Evolutionary conservation across 1,140 invertebrate genomes (phyloP), one percentile per base, ranked within the genome.

Genomic region (Caenorhabditis inopinata): DNA sequence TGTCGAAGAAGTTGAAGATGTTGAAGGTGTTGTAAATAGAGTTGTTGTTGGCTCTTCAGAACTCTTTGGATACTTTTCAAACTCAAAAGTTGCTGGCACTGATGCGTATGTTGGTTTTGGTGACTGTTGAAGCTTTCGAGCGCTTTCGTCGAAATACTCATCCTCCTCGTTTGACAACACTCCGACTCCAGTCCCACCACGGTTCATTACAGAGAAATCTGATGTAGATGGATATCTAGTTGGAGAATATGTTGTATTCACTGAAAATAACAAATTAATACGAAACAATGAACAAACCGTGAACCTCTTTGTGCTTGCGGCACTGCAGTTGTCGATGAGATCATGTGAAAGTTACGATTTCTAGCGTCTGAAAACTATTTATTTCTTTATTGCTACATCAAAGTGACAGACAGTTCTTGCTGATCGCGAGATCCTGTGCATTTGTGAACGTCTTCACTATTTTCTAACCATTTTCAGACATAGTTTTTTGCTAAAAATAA

Each of bases 31-130:
- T 27, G 75, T 76, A 23, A 47, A 7, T 18, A 29, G 42, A 7
- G 21, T 58, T 16, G 76, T 32, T 4, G 76, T 77, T 51, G 46
- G 38, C 9, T 42, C 53, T 21, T 42, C 38, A 35, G 46, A 53
- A 14, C 48, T 32, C 27, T 51, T 77, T 25, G 76, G 48, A 38
- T 51, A 42, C 46, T 77, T 51, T 27, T 51, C 76, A 21, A 75
- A 48, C 16, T 48, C 48, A 14, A 75, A 75, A 1, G 76, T 77
- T 6, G 29, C 58, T 49, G 76, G 58, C 35, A 68, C 58, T 9
- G 58, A 68, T 68, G 58, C 16, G 23, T 68, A 9, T 38, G 58
- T 68, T 18, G 58, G 58, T 68, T 68, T 68, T 68, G 58, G 58
- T 5, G 58, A 68, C 38, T 38, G 58, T 68, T 29, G 58, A 68